Conservation (phyloP, 1,140 invertebrate genomes). For the Tetragonula clypearis region DNA sequence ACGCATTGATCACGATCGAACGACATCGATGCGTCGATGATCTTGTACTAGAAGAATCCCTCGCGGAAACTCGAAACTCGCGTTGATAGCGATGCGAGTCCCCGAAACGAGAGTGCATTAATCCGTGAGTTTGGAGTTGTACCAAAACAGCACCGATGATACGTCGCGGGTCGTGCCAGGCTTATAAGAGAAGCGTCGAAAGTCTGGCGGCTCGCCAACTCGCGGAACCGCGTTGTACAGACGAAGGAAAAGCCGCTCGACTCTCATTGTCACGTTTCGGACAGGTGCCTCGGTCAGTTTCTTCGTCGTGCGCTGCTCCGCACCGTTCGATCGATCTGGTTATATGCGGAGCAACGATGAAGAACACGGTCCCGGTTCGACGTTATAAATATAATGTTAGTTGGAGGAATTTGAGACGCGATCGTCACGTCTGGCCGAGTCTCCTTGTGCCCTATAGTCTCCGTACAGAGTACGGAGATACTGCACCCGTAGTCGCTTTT, state of each 20-base stretch:
- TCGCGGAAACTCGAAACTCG: conserved; percentile 20
- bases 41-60: background rate
- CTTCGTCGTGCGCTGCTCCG: background rate
- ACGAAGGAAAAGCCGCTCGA: conserved; percentile 6
- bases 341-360: conserved; percentile 21
- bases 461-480: background rate
- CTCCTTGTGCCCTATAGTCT: conserved; percentile 28
- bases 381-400: conserved; percentile 58
- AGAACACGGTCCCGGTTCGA: background rate
- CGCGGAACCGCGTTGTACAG: conserved; percentile 5
- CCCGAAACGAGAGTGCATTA: conserved; percentile 18
- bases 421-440: conserved; percentile 40
- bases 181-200: conserved; percentile 5
- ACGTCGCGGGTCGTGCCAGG: background rate
- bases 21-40: background rate
- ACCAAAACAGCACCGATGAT: conserved; percentile 34
- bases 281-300: conserved; percentile 47
- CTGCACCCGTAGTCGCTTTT: conserved; percentile 44
- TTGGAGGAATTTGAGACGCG: conserved; percentile 29
- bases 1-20: background rate
- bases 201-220: conserved; percentile 49
- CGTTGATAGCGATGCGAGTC: background rate
- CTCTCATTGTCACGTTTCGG: conserved; percentile 10
- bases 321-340: conserved; percentile 28
- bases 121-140: conserved; percentile 37